These are phyloP conservation scores for Riparia riparia DNA, from an alignment of 2,113 vertebrate genomes.

Conservation along the genomic window DNA sequence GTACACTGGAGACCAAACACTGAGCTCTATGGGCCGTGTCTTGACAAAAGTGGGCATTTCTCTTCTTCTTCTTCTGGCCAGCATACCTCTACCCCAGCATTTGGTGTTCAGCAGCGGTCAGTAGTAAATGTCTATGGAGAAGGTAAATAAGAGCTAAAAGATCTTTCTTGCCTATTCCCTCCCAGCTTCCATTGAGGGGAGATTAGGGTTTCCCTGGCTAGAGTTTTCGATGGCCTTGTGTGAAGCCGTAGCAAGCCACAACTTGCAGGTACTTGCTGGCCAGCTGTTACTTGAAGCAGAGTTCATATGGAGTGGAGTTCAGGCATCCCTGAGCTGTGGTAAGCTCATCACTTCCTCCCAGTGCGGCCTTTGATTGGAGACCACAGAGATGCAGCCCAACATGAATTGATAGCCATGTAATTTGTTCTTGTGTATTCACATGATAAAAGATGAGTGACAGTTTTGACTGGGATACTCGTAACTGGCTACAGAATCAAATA, in stretches of 20 bases:
- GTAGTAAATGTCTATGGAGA: background rate
- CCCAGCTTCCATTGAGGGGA: background rate
- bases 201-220: background rate
- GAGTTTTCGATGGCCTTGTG: background rate
- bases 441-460: background rate
- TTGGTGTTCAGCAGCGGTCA: background rate
- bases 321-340: rapidly evolving
- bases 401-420: background rate
- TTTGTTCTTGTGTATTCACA: background rate
- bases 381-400: background rate
- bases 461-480: background rate
- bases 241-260: background rate
- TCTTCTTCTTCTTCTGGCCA: background rate
- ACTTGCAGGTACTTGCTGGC: background rate
- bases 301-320: background rate
- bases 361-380: background rate
- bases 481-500: background rate
- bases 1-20: background rate
- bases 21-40: background rate
- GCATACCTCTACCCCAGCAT: background rate
- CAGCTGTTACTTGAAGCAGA: background rate
- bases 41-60: background rate
- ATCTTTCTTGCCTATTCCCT: background rate
- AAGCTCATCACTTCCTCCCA: background rate
- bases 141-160: background rate